Evolutionary conservation across 2,797 vertebrate genomes (phyloP).

Genomic region (Poecilia velifera): DNA sequence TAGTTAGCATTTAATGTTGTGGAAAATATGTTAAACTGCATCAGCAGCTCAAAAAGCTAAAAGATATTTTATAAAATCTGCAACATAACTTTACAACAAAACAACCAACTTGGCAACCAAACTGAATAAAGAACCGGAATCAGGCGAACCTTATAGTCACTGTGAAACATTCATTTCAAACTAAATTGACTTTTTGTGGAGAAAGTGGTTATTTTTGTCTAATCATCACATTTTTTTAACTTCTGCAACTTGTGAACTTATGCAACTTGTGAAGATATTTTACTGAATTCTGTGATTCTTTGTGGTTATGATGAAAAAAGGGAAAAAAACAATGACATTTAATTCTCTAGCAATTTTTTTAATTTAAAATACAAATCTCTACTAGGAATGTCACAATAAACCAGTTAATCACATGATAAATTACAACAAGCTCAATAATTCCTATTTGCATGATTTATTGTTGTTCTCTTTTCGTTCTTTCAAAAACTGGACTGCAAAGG

Average conservation of each 20-base stretch:
- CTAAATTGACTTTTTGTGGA: not conserved
- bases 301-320: not conserved
- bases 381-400: not conserved
- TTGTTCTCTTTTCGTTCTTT: too few relatives aligned
- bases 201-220: not conserved
- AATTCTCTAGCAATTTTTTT: not conserved
- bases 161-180: not conserved
- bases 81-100: not conserved
- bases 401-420: too few relatives aligned
- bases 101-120: not conserved
- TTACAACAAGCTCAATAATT: too few relatives aligned
- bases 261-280: not conserved
- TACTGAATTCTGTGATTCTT: not conserved
- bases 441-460: too few relatives aligned
- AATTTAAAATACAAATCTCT: not conserved
- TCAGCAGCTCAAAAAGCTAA: not conserved
- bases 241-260: not conserved
- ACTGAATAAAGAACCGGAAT: not conserved
- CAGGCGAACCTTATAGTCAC: not conserved
- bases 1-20: not conserved
- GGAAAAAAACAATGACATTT: not conserved
- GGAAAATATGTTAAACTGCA: not conserved
- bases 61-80: not conserved
- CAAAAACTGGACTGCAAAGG: too few relatives aligned
- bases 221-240: not conserved